Conservation (phyloP, 2,113 vertebrate genomes). For the Camarhynchus parvulus region DNA sequence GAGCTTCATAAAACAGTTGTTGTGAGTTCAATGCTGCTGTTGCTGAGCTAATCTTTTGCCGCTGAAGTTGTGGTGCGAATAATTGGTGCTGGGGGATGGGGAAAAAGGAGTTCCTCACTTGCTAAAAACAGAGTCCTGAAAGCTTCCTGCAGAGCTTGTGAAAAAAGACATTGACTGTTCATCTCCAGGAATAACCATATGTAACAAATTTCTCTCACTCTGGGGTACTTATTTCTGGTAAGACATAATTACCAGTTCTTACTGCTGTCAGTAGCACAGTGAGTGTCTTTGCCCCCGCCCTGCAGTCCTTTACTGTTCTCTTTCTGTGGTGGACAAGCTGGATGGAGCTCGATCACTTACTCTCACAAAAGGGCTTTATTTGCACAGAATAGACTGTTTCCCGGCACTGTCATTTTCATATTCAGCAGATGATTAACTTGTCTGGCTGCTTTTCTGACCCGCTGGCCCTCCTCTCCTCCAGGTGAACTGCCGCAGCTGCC, state of each 20-base stretch:
- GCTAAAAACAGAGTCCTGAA: not conserved
- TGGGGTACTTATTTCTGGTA: not conserved
- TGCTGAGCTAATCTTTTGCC: not conserved
- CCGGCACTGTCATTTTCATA: not conserved
- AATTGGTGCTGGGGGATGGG: not conserved
- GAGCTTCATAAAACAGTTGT: not conserved
- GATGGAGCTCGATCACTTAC: not conserved
- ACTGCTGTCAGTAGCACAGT: not conserved
- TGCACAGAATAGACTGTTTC: not conserved
- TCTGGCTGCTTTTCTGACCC: not conserved
- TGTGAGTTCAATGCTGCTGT: not conserved
- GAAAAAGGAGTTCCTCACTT: not conserved
- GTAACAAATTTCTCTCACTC: not conserved
- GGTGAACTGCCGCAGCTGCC: not conserved
- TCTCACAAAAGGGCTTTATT: not conserved
- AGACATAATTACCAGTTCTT: not conserved
- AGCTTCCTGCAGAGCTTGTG: not conserved
- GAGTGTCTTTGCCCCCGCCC: accelerated
- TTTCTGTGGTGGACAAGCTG: not conserved
- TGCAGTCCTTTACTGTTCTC: not conserved
- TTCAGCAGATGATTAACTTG: constrained; percentile 5
- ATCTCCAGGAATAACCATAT: not conserved
- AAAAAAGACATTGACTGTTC: not conserved
- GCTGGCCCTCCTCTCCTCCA: not conserved
- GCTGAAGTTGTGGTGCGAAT: not conserved